Evolutionary conservation across 2,113 vertebrate species (phyloP), one percentile per base, ranked within the genome.

Genomic region (Hypomesus transpacificus): DNA sequence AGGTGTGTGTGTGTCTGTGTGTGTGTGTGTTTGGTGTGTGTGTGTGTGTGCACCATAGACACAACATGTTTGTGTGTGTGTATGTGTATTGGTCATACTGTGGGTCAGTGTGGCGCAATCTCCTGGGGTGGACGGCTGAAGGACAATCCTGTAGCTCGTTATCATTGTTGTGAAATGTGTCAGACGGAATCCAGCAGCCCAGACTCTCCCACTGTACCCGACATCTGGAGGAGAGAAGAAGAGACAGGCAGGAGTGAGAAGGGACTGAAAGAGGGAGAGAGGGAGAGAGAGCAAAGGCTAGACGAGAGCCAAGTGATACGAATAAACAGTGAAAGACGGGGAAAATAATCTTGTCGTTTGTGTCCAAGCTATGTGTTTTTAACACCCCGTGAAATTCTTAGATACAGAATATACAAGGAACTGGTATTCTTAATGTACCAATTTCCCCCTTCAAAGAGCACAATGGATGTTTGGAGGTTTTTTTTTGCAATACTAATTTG

Each of bases 121-220:
- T 81, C 71, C 64, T 34, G 76, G 71, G 66, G 24, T 66, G 71
- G 79, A 86, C 76, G 82, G 82, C 76, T 87, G 87, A 87, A 84
- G 83, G 85, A 85, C 79, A 50, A 83, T 78, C 75, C 81, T 71
- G 66, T 71, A 81, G 80, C 80, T 88, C 81, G 87, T 87, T 91
- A 89, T 90, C 90, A 57, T 80, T 91, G 88, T 87, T 91, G 87
- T 90, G 90, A 90, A 87, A 88, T 78, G 90, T 91, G 90, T 91
- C 87, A 90, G 91, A 90, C 87, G 58, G 84, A 75, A 73, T 82
- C 81, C 83, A 89, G 87, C 83, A 64, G 84, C 82, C 78, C 81
- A 77, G 73, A 73, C 86, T 84, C 88, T 88, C 88, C 89, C 87
- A 84, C 86, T 85, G 82, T 85, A 87, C 80, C 87, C 85, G 82